phyloP scores from a whole-genome alignment of 2,113 vertebrate genomes.

The Naja naja region DNA sequence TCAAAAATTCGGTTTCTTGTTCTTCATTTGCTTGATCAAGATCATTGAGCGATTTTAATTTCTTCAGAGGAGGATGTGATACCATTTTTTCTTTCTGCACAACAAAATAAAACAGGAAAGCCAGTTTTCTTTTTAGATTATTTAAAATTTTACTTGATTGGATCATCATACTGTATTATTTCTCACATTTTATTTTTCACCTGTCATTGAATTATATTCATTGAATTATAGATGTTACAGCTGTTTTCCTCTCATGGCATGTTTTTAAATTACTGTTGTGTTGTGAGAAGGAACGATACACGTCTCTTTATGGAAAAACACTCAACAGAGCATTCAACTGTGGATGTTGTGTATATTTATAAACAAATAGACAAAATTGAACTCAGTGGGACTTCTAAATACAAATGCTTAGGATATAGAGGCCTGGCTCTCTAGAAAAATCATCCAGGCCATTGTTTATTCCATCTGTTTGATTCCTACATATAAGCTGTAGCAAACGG shows the following conservation, averaged over 20 bases:
- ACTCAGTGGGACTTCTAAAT: not conserved
- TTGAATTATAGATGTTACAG: not conserved
- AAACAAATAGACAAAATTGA: not conserved
- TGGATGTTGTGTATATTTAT: not conserved
- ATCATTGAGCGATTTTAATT: slow-evolving; percentile 95
- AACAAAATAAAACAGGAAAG: slow-evolving; percentile 3
- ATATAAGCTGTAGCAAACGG: not conserved
- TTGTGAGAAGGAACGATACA: not conserved
- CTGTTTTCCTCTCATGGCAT: accelerated
- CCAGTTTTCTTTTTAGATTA: not conserved
- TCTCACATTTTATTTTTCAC: not conserved
- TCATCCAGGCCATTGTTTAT: not conserved
- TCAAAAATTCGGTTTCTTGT: slow-evolving; percentile 96
- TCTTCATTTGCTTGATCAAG: slow-evolving; percentile 96
- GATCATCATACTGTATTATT: not conserved
- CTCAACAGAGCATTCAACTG: not conserved
- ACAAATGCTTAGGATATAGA: not conserved
- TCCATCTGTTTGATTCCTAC: not conserved
- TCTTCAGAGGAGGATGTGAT: slow-evolving; percentile 91
- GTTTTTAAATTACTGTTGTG: not conserved
- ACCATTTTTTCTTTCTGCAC: slow-evolving; percentile 93
- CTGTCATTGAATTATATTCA: accelerated
- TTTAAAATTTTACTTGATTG: not conserved
- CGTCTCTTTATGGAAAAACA: not conserved
- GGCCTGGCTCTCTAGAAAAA: not conserved